A percentile compares a stretch with the other conserved stretches of the same genome.
phyloP scores from a whole-genome alignment of 2,888 invertebrate genomes.

The Priapulus caudatus region DNA sequence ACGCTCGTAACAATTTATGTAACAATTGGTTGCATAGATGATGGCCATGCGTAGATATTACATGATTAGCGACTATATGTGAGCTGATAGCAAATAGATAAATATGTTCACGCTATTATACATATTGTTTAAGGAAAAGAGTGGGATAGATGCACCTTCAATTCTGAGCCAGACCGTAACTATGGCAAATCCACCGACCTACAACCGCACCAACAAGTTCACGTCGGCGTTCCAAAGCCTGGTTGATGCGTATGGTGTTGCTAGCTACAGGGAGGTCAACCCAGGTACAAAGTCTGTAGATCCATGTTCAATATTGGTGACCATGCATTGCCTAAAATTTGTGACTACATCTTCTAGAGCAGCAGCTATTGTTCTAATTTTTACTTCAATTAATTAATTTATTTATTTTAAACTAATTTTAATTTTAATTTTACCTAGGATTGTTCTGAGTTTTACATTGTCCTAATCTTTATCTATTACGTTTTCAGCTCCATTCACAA shows the following conservation, averaged over 20 bases:
- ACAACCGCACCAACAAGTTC: constrained; percentile 90
- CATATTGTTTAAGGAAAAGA: constrained; percentile 63
- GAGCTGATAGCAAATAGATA: too few relatives aligned
- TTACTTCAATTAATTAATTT: not conserved
- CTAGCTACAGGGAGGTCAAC: constrained; percentile 90
- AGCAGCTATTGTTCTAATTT: constrained; percentile 4
- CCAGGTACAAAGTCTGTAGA: constrained; percentile 63
- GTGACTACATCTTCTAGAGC: constrained; percentile 8
- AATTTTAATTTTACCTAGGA: too few relatives aligned
- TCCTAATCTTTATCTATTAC: too few relatives aligned
- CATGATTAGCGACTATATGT: too few relatives aligned
- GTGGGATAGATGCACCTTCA: constrained; percentile 86
- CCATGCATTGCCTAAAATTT: too few relatives aligned
- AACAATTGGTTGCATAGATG: too few relatives aligned
- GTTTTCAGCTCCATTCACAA: constrained; percentile 72
- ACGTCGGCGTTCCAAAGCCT: constrained; percentile 85
- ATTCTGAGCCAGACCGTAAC: constrained; percentile 90
- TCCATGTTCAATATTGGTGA: constrained; percentile 90
- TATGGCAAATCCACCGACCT: constrained; percentile 75
- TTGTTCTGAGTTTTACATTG: too few relatives aligned
- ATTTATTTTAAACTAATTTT: not conserved
- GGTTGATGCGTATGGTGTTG: constrained; percentile 92
- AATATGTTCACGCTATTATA: too few relatives aligned
- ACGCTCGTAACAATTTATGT: too few relatives aligned
- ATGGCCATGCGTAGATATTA: too few relatives aligned